Percentiles rank a stretch among this genome's conserved stretches.
These are phyloP conservation scores for Caenorhabditis angaria DNA, from an alignment of 2,888 invertebrate species.

Conservation along the genomic window DNA sequence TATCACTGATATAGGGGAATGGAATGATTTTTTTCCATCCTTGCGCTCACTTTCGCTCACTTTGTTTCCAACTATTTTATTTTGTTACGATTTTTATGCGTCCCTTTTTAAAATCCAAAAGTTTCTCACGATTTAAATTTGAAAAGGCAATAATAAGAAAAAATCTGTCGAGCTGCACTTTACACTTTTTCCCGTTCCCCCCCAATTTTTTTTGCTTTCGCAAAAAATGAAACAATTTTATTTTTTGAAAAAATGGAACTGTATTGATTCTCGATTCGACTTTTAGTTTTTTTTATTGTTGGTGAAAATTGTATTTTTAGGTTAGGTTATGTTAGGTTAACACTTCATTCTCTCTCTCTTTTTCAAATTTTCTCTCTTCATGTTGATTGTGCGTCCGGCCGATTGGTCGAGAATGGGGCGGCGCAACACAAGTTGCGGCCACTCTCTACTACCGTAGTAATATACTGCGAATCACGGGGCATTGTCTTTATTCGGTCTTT, in stretches of 20 bases:
- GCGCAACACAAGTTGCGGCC: slow-evolving; percentile 38
- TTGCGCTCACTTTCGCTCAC: slow-evolving; percentile 2
- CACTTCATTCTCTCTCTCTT: neutral
- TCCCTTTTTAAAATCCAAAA: neutral
- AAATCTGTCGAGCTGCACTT: neutral
- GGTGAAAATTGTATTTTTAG: neutral
- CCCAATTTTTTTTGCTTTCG: too few species aligned
- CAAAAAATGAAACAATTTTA: too few species aligned
- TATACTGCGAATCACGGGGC: slow-evolving; percentile 45
- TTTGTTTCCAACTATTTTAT: slow-evolving; percentile 1
- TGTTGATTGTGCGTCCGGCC: neutral
- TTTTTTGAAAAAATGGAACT: too few species aligned
- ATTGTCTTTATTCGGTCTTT: slow-evolving; percentile 13
- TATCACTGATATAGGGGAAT: slow-evolving; percentile 4
- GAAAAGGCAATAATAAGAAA: neutral
- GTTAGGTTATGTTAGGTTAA: too few species aligned
- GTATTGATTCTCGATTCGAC: neutral
- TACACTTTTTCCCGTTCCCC: neutral
- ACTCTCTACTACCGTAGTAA: slow-evolving; percentile 42
- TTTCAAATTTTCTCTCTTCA: neutral
- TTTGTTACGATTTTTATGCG: neutral
- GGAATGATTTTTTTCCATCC: neutral
- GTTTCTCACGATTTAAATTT: slow-evolving; percentile 1
- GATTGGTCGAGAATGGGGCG: slow-evolving; percentile 13
- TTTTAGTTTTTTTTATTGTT: neutral